Percentiles rank a stretch among this genome's conserved stretches.
Evolutionary conservation across 2,888 invertebrate genomes (phyloP).

Genomic region (Argyra leucocephala): DNA sequence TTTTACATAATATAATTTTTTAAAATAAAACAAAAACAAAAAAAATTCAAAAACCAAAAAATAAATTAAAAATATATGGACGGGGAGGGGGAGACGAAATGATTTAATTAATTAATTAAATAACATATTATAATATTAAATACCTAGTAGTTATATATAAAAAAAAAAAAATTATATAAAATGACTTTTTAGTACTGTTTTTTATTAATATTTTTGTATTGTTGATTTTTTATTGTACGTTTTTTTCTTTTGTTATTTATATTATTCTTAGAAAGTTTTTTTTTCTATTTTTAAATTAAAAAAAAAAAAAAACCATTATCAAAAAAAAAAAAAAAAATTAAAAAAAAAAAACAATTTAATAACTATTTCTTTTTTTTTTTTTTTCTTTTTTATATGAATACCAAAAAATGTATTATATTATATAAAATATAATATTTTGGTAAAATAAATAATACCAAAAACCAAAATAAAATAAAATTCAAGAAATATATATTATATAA

Average conservation of each 20-base stretch:
- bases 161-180: not conserved
- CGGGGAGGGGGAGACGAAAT: too few species aligned
- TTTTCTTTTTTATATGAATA: too few species aligned
- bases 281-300: not conserved
- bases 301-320: not conserved
- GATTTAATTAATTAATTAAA: too few species aligned
- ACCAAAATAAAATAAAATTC: too few species aligned
- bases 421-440: too few species aligned
- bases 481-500: too few species aligned
- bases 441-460: too few species aligned
- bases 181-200: conserved; percentile 6
- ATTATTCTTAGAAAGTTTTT: not conserved
- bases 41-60: too few species aligned
- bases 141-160: not conserved
- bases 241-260: conserved; percentile 9
- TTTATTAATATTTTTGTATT: conserved; percentile 12
- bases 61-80: too few species aligned
- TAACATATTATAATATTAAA: not conserved
- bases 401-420: too few species aligned
- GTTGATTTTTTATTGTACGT: conserved; percentile 10
- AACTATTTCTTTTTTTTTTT: not conserved
- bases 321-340: not conserved
- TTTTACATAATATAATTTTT: too few species aligned
- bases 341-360: not conserved
- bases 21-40: too few species aligned